Conservation (phyloP, 2,888 invertebrate genomes). For the Corbicula japonica region DNA sequence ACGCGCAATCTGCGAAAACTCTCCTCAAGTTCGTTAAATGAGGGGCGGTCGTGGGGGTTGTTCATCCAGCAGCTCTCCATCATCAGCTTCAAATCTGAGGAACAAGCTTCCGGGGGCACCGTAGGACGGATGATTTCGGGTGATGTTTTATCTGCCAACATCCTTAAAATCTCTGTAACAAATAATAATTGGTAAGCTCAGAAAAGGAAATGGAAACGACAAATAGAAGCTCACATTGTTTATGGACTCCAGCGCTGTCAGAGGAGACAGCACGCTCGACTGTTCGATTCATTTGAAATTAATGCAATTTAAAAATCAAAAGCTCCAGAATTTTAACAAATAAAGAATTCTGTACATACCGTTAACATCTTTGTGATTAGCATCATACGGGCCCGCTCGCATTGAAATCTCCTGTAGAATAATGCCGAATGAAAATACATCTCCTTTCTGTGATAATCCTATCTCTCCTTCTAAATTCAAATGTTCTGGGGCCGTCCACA, state of each 20-base stretch:
- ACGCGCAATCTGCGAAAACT: constrained; percentile 64
- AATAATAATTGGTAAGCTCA: no score
- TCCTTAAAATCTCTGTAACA: constrained; percentile 67
- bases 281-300: no score
- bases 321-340: no score
- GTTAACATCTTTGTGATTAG: constrained; percentile 77
- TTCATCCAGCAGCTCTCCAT: constrained; percentile 79
- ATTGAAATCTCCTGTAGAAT: constrained; percentile 91
- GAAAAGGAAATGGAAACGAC: no score
- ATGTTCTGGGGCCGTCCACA: constrained; percentile 98
- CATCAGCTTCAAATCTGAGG: constrained; percentile 61
- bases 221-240: no score
- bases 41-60: constrained; percentile 71
- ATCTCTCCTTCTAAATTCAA: constrained; percentile 55
- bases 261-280: no score
- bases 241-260: no score
- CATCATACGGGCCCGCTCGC: constrained; percentile 82
- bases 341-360: no score
- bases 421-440: constrained; percentile 95
- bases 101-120: constrained; percentile 55
- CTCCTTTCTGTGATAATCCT: constrained; percentile 79
- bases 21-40: constrained; percentile 68
- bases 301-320: no score
- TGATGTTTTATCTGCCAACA: constrained; percentile 25
- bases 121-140: constrained; percentile 64